phyloP scores from a whole-genome alignment of 2,888 invertebrate species.

The Cerastoderma edule region DNA sequence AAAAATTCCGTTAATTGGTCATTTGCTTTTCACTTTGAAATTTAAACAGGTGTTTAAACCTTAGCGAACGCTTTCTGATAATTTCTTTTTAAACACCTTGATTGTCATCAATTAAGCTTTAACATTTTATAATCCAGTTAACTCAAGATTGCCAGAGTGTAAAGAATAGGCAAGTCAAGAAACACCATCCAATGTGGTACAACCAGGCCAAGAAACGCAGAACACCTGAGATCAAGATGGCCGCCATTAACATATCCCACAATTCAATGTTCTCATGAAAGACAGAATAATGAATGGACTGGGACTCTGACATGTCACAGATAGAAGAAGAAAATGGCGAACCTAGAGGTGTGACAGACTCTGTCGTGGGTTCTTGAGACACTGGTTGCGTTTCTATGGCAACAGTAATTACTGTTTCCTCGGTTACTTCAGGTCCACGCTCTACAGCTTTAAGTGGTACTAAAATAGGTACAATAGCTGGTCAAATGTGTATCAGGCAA shows the following conservation, averaged over 20 bases:
- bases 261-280: conserved; percentile 74
- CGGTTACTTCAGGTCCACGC: conserved; percentile 70
- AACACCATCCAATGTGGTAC: conserved; percentile 65
- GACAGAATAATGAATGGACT: conserved; percentile 14
- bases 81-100: too few species aligned
- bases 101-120: too few species aligned
- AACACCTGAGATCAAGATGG: conserved; percentile 66
- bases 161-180: conserved; percentile 66
- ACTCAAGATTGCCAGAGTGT: conserved; percentile 59
- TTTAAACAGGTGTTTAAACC: too few species aligned
- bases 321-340: conserved; percentile 62
- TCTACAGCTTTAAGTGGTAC: conserved; percentile 71
- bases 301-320: conserved; percentile 33
- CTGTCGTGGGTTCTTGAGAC: conserved; percentile 65
- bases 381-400: conserved; percentile 62
- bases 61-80: too few species aligned
- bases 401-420: conserved; percentile 60
- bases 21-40: too few species aligned
- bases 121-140: too few species aligned
- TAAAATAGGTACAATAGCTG: conserved; percentile 20
- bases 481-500: too few species aligned
- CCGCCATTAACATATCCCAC: conserved; percentile 62
- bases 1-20: too few species aligned
- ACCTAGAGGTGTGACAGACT: conserved; percentile 72
- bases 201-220: conserved; percentile 71